Base-by-base conservation (phyloP, 2,797 vertebrate genomes). In the Malurus splendens region DNA sequence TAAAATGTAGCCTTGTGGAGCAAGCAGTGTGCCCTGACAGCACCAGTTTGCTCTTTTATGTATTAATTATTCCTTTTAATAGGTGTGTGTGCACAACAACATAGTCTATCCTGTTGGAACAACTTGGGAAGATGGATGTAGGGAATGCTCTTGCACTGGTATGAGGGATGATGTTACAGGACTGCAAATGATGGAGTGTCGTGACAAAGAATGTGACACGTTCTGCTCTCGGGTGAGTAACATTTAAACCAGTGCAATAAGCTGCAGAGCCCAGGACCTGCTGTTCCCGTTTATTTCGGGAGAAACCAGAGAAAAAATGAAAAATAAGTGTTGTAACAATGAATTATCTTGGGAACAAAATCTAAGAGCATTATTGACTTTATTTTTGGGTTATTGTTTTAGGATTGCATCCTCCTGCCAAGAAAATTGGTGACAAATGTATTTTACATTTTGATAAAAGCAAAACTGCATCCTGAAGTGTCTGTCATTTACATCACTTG, bases 1-100 rank as follows among this genome's bases (percentile, higher is more conserved):
- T 91, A 56, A 50, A 84, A 68, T 51, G 5, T 7, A 71, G 20
- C 32, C 20, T 77, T 80, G 56, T 66, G 20, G 44, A 82, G 24
- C 23, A 36, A 51, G 36, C 51, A 28, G 12, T 8, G 16, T 80
- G 27, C 38, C 19, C 33, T 84, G 56, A 27, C 30, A 77, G 28
- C 54, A 83, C 8, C 39, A 73, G 5, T 6, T 16, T 44, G 15
- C 22, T 66, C 36, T 68, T 79, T 54, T 14, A 30, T 55, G 7
- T 71, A 18, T 50, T 45, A 44, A 85, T 51, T 86, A 7, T 56
- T 89, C 23, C 32, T 19, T 90, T 92, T 68, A 16, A 33, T 87
- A 99, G 99, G 99, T 99, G 62, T 99, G 99, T 80, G 98, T 99
- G 80, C 97, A 98, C 76, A 97, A 94, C 20, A 98, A 96, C 42